Percentiles rank a stretch among this genome's conserved stretches.
Conservation (phyloP, 2,888 invertebrate genomes). For the Gisinianus flammeolus region DNA sequence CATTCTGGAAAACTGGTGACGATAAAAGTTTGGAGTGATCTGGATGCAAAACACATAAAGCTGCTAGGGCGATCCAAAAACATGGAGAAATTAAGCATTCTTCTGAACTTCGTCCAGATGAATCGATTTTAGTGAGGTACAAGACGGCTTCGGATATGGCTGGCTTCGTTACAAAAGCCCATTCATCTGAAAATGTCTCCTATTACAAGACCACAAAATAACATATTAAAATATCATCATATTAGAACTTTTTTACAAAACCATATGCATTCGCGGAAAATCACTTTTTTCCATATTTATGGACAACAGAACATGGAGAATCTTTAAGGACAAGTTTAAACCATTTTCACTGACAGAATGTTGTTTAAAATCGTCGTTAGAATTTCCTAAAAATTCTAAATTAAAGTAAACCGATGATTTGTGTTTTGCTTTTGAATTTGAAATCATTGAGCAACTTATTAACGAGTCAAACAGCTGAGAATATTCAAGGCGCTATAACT, state of each 20-base stretch:
- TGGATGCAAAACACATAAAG: constrained; percentile 89
- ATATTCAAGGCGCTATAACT: too few relatives aligned
- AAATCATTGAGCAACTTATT: too few relatives aligned
- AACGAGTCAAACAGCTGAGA: too few relatives aligned
- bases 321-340: too few relatives aligned
- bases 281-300: too few relatives aligned
- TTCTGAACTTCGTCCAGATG: constrained; percentile 73
- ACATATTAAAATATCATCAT: too few relatives aligned
- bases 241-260: too few relatives aligned
- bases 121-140: constrained; percentile 79
- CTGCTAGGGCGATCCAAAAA: constrained; percentile 90
- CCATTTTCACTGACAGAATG: too few relatives aligned
- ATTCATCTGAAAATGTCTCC: constrained; percentile 84
- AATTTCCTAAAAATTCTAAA: neutral
- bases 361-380: neutral
- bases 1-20: constrained; percentile 76
- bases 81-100: constrained; percentile 83
- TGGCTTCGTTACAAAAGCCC: constrained; percentile 86
- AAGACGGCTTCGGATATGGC: constrained; percentile 86
- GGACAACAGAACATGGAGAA: too few relatives aligned
- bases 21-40: constrained; percentile 85
- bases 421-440: neutral
- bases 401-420: constrained; percentile 4
- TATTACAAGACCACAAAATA: constrained; percentile 61
- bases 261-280: too few relatives aligned